Percentiles rank a stretch among this genome's conserved stretches.
These are phyloP conservation scores for Rhynchopsitta pachyrhyncha DNA, from an alignment of 2,113 vertebrate genomes.

Conservation along the genomic window DNA sequence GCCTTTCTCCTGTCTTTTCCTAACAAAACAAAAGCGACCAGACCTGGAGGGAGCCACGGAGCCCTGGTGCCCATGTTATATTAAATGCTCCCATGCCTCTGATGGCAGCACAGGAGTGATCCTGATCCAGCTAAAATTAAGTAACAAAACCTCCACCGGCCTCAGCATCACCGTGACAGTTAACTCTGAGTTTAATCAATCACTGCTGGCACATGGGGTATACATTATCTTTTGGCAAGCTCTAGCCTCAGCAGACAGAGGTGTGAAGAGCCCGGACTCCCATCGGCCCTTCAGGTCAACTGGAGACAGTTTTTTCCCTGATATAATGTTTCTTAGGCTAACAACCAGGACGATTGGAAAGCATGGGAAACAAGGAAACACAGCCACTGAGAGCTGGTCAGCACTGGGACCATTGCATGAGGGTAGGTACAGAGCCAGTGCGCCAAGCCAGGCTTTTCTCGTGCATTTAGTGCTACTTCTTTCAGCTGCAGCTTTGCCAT, in stretches of 20 bases:
- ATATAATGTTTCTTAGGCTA: not conserved
- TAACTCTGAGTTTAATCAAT: not conserved
- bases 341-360: not conserved
- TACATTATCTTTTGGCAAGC: not conserved
- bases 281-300: not conserved
- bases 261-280: not conserved
- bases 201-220: not conserved
- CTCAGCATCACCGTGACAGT: not conserved
- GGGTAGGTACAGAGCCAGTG: not conserved
- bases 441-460: not conserved
- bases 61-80: not conserved
- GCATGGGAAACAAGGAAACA: not conserved
- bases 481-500: not conserved
- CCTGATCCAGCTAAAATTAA: not conserved
- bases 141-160: not conserved
- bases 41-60: not conserved
- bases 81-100: not conserved
- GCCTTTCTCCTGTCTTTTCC: not conserved
- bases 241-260: not conserved
- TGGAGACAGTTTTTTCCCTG: not conserved
- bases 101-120: not conserved
- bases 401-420: rapidly evolving
- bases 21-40: not conserved
- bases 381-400: not conserved
- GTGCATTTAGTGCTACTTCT: not conserved